Evolutionary conservation across 2,797 vertebrate species (phyloP).

Genomic region (Dryobates pubescens): DNA sequence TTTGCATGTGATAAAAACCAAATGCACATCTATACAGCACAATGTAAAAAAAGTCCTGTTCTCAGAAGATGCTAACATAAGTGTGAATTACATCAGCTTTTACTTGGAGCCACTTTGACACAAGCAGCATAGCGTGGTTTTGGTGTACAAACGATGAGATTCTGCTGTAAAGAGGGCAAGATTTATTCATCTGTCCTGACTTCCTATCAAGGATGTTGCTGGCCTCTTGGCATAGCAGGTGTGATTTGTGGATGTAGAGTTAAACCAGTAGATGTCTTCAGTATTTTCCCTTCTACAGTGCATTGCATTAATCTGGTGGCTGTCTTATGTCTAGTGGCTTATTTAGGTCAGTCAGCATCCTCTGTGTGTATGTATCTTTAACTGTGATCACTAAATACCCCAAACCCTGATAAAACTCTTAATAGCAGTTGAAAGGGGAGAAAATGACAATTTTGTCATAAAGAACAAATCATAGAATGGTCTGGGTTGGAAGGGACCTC

Average conservation of each 20-base stretch:
- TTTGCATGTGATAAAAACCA: neutral
- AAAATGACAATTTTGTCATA: neutral
- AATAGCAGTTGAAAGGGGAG: neutral
- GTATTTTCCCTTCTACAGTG: neutral
- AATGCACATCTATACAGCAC: rapidly evolving
- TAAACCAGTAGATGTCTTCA: neutral
- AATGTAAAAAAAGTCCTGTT: neutral
- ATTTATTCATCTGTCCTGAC: neutral
- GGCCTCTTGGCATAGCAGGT: neutral
- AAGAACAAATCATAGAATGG: neutral
- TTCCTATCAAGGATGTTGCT: neutral
- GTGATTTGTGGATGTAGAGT: neutral
- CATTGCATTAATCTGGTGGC: neutral
- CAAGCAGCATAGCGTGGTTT: neutral
- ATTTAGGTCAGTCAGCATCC: neutral
- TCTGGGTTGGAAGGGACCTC: too few species aligned
- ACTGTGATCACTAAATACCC: neutral
- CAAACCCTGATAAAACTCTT: neutral
- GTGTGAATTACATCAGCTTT: neutral
- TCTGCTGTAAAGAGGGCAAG: neutral
- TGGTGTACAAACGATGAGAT: neutral
- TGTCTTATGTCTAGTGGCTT: neutral
- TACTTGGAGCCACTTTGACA: neutral
- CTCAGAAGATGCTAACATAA: neutral
- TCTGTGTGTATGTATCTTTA: neutral